Conservation (phyloP, 2,113 vertebrate species). For the Varanus salvator region DNA sequence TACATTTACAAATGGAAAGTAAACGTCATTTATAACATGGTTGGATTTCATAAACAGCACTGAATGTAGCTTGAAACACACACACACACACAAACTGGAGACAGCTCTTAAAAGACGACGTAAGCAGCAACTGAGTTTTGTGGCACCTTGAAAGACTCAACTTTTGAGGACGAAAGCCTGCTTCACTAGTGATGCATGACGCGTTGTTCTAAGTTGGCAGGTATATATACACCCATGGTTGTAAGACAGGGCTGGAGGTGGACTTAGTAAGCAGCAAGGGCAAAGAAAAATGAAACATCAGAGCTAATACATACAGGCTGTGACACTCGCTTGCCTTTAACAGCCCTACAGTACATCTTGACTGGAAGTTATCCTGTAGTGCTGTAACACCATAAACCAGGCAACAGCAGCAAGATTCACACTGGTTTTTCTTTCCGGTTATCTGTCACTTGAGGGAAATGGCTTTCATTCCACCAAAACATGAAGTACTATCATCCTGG, state of each 20-base stretch:
- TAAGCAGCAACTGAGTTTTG: background rate
- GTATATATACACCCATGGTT: background rate
- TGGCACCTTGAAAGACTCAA: background rate
- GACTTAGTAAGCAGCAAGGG: background rate
- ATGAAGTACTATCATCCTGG: constrained; percentile 2
- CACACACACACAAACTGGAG: background rate
- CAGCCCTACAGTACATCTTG: background rate
- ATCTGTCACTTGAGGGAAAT: constrained; percentile 7
- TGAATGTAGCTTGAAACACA: background rate
- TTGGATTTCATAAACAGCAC: background rate
- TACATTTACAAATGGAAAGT: constrained; percentile 21
- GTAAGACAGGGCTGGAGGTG: background rate
- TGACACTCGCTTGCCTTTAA: background rate
- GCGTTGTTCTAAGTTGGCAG: background rate
- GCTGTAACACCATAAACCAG: background rate
- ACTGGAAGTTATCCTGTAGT: background rate
- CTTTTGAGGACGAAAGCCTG: background rate
- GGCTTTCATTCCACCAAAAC: constrained; percentile 2
- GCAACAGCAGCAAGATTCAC: background rate
- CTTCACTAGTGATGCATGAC: background rate
- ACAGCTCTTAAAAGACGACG: background rate
- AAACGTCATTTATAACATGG: background rate
- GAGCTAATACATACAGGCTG: background rate
- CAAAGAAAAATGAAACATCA: background rate
- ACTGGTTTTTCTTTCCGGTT: background rate